These are phyloP conservation scores for Tenthredo scrophulariae DNA, from an alignment of 2,888 invertebrate species.

Conservation along the genomic window DNA sequence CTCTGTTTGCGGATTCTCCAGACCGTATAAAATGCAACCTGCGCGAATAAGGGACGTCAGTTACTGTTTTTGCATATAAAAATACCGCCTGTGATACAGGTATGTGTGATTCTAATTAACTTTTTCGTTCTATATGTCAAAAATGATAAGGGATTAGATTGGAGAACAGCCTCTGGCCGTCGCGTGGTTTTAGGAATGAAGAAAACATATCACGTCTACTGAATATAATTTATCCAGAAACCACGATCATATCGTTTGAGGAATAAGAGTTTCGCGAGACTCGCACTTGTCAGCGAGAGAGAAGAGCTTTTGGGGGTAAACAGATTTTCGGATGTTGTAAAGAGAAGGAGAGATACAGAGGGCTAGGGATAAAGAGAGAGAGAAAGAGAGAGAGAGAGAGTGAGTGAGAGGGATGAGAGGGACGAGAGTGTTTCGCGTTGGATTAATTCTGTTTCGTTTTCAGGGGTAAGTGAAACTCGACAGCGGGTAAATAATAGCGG, in stretches of 20 bases:
- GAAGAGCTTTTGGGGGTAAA: constrained; percentile 31
- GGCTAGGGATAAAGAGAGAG: not conserved
- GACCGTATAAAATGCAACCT: constrained; percentile 9
- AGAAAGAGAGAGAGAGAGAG: not conserved
- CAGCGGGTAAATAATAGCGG: constrained; percentile 47
- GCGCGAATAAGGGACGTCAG: too few species aligned
- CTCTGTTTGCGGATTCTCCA: not conserved
- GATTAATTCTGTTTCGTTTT: constrained; percentile 48
- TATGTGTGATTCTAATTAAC: not conserved
- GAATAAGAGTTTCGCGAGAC: not conserved
- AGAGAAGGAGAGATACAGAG: not conserved
- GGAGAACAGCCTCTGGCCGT: not conserved
- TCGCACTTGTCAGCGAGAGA: constrained; percentile 2
- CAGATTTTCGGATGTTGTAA: not conserved
- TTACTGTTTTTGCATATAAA: not conserved
- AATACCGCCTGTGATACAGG: not conserved
- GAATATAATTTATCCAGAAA: not conserved
- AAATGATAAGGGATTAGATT: not conserved
- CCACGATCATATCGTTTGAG: not conserved
- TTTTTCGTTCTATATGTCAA: not conserved
- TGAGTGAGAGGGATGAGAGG: not conserved
- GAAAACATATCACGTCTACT: not conserved
- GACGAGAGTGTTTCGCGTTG: constrained; percentile 33
- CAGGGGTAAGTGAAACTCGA: constrained; percentile 50
- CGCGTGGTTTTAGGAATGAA: not conserved